A percentile compares a stretch with the other conserved stretches of the same genome.
phyloP scores from a whole-genome alignment of 1,140 invertebrate species.

The Penaeus vannamei region DNA sequence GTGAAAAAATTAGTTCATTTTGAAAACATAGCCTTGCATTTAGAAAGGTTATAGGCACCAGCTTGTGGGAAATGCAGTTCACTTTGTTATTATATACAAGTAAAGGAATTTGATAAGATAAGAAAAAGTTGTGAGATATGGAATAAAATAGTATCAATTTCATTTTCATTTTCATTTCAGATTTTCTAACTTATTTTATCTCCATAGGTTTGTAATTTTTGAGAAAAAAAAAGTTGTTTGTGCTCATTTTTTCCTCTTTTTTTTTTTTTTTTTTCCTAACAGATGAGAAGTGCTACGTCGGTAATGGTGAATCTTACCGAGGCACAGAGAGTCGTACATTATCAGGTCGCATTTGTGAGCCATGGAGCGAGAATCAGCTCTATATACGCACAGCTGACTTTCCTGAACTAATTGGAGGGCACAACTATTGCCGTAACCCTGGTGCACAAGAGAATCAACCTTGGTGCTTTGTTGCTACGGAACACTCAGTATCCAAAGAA shows the following conservation, averaged over 20 bases:
- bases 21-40: too few relatives aligned
- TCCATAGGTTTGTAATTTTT: background rate
- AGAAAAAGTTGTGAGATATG: too few relatives aligned
- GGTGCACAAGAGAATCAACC: constrained; percentile 83
- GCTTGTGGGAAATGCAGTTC: too few relatives aligned
- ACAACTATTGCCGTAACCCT: constrained; percentile 95
- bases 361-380: constrained; percentile 82
- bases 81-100: too few relatives aligned
- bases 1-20: too few relatives aligned
- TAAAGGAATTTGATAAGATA: too few relatives aligned
- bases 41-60: too few relatives aligned
- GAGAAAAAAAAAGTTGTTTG: background rate
- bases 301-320: constrained; percentile 85
- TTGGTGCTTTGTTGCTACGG: constrained; percentile 85
- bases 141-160: too few relatives aligned
- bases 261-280: background rate
- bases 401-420: constrained; percentile 86
- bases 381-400: constrained; percentile 82
- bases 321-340: constrained; percentile 82
- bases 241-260: background rate
- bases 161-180: too few relatives aligned
- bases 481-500: constrained; percentile 68
- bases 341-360: constrained; percentile 83
- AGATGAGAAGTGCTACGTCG: constrained; percentile 83
- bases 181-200: too few relatives aligned